phyloP scores from a whole-genome alignment of 2,888 invertebrate genomes.

The Mystacides longicornis region DNA sequence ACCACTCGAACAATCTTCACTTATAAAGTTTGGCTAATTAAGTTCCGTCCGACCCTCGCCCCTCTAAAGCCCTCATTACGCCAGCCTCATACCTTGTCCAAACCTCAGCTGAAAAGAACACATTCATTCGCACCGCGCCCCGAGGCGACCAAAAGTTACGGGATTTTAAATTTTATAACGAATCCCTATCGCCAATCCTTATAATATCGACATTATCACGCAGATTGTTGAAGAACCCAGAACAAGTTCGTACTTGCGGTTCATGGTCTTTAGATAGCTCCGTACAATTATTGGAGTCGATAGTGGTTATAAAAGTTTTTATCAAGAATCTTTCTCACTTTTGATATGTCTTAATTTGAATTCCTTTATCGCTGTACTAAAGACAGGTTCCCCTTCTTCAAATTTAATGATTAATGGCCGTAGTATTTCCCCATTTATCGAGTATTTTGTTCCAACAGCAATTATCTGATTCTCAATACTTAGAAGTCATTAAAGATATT shows the following conservation, averaged over 20 bases:
- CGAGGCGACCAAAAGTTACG: constrained; percentile 11
- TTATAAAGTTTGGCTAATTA: constrained; percentile 26
- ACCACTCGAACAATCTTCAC: constrained; percentile 21
- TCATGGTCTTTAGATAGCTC: no score
- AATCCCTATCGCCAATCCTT: constrained; percentile 24
- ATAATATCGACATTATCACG: constrained; percentile 22
- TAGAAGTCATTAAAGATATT: neutral
- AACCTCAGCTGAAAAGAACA: constrained; percentile 16
- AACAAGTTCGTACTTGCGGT: no score
- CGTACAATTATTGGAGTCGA: constrained; percentile 18
- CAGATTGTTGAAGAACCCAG: constrained; percentile 7
- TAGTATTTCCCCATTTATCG: constrained; percentile 24
- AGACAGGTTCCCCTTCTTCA: neutral
- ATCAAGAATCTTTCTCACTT: constrained; percentile 1
- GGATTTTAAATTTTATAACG: constrained; percentile 20
- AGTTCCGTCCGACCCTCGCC: constrained; percentile 21
- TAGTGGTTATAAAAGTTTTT: constrained; percentile 6
- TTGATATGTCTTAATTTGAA: constrained; percentile 4
- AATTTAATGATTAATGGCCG: constrained; percentile 12
- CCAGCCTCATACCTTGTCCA: constrained; percentile 3
- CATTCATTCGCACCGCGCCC: constrained; percentile 5
- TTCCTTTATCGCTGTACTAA: neutral
- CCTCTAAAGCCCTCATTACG: neutral
- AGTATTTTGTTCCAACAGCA: constrained; percentile 13
- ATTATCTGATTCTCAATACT: constrained; percentile 21